Conservation (phyloP, 2,113 vertebrate genomes). For the Microtus oregoni region DNA sequence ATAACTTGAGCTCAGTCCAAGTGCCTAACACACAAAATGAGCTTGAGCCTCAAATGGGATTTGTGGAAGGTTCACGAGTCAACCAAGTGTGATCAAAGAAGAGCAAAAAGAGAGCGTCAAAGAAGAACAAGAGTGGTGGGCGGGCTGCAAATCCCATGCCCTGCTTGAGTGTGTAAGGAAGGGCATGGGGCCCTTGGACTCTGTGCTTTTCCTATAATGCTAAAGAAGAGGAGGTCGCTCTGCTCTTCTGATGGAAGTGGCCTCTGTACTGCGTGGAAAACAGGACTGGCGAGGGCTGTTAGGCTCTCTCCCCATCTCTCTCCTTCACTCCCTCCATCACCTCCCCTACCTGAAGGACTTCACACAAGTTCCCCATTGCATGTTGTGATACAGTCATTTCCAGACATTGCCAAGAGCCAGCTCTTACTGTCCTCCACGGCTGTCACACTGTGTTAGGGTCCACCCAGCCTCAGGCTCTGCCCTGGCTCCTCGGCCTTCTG, state of each 20-base stretch:
- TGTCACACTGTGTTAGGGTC: neutral
- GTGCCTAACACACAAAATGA: neutral
- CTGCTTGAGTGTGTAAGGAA: neutral
- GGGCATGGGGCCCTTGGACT: accelerated
- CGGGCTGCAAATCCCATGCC: accelerated
- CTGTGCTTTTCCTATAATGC: accelerated
- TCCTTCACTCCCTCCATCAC: neutral
- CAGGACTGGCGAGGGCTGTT: neutral
- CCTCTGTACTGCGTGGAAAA: accelerated
- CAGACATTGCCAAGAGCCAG: accelerated
- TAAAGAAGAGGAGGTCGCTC: accelerated
- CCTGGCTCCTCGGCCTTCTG: neutral
- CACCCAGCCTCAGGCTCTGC: neutral
- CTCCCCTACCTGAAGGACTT: neutral
- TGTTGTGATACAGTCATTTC: neutral
- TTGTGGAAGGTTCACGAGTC: neutral
- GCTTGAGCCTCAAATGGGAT: neutral
- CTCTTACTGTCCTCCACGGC: neutral
- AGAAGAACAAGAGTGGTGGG: neutral
- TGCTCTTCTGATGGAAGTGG: accelerated
- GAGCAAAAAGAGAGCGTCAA: neutral
- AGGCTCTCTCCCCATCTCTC: neutral
- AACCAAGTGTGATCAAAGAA: neutral
- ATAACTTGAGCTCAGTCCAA: neutral
- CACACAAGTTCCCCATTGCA: neutral